Evolutionary conservation across 2,797 vertebrate species (phyloP).

Genomic region (Cyprinodon diabolis): DNA sequence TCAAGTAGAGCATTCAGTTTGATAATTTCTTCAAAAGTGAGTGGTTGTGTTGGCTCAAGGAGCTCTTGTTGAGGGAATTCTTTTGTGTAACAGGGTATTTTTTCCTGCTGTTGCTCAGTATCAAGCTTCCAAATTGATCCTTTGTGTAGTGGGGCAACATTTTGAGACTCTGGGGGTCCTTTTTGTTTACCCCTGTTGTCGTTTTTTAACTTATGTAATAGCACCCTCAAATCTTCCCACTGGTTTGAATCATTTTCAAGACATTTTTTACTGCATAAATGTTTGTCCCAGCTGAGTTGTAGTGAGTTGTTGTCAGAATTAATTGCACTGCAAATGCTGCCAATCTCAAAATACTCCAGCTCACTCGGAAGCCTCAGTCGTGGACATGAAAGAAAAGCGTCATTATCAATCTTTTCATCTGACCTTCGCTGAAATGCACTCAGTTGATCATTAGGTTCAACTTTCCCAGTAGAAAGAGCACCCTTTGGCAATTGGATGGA

Average conservation of each 20-base stretch:
- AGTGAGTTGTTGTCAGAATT: slow-evolving; percentile 56
- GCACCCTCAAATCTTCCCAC: slow-evolving; percentile 43
- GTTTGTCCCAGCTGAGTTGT: slow-evolving; percentile 46
- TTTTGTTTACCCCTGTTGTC: slow-evolving; percentile 13
- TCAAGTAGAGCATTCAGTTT: slow-evolving; percentile 61
- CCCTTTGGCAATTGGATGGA: slow-evolving; percentile 21
- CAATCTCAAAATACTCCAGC: slow-evolving; percentile 75
- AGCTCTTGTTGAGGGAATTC: slow-evolving; percentile 38
- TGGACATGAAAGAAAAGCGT: slow-evolving; percentile 24
- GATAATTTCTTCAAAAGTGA: slow-evolving; percentile 76
- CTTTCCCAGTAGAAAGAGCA: slow-evolving; percentile 17
- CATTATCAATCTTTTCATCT: slow-evolving; percentile 35
- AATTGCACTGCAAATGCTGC: slow-evolving; percentile 64
- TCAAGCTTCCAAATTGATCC: slow-evolving; percentile 26
- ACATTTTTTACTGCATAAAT: slow-evolving; percentile 22
- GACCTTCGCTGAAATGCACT: slow-evolving; percentile 34
- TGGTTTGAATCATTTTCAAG: slow-evolving; percentile 24
- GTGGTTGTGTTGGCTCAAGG: slow-evolving; percentile 57
- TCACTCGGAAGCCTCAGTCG: slow-evolving; percentile 51
- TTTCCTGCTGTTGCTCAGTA: slow-evolving; percentile 21
- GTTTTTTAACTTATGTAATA: slow-evolving; percentile 36
- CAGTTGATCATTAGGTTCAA: slow-evolving; percentile 36
- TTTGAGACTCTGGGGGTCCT: slow-evolving; percentile 11
- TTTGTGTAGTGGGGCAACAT: slow-evolving; percentile 18
- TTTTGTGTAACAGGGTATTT: slow-evolving; percentile 18